These are phyloP conservation scores for Heliangelus exortis DNA, from an alignment of 2,797 vertebrate genomes.

Conservation along the genomic window DNA sequence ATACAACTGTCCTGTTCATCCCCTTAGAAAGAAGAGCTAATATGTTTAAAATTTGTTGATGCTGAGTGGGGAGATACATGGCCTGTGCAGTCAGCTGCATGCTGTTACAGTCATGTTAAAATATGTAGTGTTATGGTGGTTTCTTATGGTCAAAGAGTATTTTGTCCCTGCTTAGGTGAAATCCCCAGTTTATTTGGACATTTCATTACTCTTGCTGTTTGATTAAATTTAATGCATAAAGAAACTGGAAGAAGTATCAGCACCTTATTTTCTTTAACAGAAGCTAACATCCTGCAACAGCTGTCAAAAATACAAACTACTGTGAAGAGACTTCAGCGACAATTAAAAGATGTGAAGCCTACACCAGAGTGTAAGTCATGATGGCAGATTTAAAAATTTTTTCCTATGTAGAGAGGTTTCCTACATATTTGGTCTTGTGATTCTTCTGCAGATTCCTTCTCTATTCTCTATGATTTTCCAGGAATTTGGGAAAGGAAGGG, in stretches of 20 bases:
- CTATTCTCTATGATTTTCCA: background rate
- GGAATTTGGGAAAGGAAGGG: background rate
- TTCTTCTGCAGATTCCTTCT: background rate
- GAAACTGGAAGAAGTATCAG: background rate
- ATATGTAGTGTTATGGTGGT: background rate
- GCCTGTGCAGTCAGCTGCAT: background rate
- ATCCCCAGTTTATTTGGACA: background rate
- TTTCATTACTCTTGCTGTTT: background rate
- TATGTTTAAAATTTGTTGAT: background rate
- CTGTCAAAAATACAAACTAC: constrained; percentile 85
- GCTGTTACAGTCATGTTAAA: background rate
- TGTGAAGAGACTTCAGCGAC: constrained; percentile 86
- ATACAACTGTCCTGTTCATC: background rate
- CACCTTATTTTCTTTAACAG: constrained; percentile 73
- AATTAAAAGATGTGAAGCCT: constrained; percentile 86
- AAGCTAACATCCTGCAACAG: constrained; percentile 83
- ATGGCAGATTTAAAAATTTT: background rate
- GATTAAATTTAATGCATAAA: background rate
- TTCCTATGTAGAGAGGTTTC: background rate
- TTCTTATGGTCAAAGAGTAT: background rate
- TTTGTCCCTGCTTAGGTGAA: background rate
- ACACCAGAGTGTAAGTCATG: constrained; percentile 85
- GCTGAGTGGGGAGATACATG: background rate
- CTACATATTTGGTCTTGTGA: background rate
- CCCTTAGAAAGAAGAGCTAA: background rate